Conservation (phyloP, 1,140 invertebrate species). For the Calliopsis andreniformis region DNA sequence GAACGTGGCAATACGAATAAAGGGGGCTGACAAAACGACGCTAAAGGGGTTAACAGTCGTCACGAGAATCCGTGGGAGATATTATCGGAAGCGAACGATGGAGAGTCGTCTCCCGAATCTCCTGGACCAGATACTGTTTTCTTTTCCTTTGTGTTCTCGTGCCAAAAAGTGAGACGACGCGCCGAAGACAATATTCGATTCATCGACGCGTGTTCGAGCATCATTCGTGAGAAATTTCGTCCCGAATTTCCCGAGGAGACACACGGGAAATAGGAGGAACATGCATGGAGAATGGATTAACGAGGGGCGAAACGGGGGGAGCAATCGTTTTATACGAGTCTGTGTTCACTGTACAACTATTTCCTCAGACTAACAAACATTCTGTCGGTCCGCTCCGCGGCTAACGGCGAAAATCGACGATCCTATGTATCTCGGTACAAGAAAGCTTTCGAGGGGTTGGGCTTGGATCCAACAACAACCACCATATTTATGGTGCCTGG, state of each 20-base stretch:
- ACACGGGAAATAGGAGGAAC: neutral
- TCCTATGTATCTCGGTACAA: constrained; percentile 45
- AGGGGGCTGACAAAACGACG: constrained; percentile 21
- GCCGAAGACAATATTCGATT: constrained; percentile 13
- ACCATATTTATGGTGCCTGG: constrained; percentile 67
- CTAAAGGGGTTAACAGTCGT: constrained; percentile 27
- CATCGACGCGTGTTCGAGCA: neutral
- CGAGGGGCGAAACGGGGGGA: constrained; percentile 5
- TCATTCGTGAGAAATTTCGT: neutral
- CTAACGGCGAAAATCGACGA: constrained; percentile 56
- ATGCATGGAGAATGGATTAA: constrained; percentile 28
- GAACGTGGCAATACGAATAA: neutral
- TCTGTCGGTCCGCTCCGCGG: constrained; percentile 29
- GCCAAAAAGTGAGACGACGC: neutral
- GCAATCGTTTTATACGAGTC: neutral
- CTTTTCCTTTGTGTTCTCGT: neutral
- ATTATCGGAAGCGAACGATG: constrained; percentile 18
- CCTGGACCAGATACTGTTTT: neutral
- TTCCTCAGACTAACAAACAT: constrained; percentile 54
- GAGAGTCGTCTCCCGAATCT: neutral
- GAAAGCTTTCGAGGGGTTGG: constrained; percentile 60
- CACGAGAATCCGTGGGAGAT: constrained; percentile 17
- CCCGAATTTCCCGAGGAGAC: neutral
- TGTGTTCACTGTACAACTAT: constrained; percentile 24
- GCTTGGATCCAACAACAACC: constrained; percentile 58